phyloP scores from a whole-genome alignment of 2,888 invertebrate genomes.

The Spodoptera exigua region DNA sequence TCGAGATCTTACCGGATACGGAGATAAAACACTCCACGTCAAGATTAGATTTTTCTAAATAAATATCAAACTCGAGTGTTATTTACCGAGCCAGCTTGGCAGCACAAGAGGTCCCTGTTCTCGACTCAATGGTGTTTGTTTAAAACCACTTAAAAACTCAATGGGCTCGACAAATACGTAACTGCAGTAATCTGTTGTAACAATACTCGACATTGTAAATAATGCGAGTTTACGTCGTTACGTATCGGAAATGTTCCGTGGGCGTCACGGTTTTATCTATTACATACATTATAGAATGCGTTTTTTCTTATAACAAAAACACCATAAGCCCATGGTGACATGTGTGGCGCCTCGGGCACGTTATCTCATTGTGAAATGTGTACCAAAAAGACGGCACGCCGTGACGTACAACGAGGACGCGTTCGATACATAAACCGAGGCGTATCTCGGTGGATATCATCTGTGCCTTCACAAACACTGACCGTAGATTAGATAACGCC shows the following conservation, averaged over 20 bases:
- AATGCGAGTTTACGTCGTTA: constrained; percentile 55
- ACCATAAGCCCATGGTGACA: constrained; percentile 56
- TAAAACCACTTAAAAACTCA: constrained; percentile 81
- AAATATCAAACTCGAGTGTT: constrained; percentile 72
- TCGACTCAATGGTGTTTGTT: constrained; percentile 82
- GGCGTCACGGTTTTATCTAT: constrained; percentile 62
- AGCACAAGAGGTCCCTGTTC: constrained; percentile 77
- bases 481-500: constrained; percentile 87
- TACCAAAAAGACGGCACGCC: constrained; percentile 48
- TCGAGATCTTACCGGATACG: constrained; percentile 76
- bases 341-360: constrained; percentile 53
- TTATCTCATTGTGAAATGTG: constrained; percentile 61
- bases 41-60: constrained; percentile 81
- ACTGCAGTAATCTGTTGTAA: constrained; percentile 79
- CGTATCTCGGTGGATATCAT: constrained; percentile 80
- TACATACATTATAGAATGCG: constrained; percentile 54
- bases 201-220: constrained; percentile 72
- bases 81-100: constrained; percentile 74
- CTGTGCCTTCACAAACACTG: constrained; percentile 81
- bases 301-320: constrained; percentile 59
- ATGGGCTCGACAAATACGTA: constrained; percentile 78
- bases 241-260: constrained; percentile 56
- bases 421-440: constrained; percentile 60
- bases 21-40: constrained; percentile 79
- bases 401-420: constrained; percentile 54